phyloP scores from a whole-genome alignment of 2,888 invertebrate species.

The Ectemnius cavifrons region DNA sequence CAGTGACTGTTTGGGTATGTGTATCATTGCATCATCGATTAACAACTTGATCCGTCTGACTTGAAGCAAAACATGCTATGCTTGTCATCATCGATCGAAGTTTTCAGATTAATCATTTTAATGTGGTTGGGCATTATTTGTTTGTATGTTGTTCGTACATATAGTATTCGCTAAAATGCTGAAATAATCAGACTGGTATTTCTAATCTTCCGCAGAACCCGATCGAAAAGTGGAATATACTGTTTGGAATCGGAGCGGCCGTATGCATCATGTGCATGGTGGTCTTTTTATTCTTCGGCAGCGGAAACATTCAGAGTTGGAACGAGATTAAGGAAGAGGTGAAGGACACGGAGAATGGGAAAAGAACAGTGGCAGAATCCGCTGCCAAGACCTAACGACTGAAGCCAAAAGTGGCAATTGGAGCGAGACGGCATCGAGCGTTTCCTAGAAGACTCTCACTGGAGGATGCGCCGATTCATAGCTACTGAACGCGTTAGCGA shows the following conservation, averaged over 20 bases:
- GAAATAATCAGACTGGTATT: not conserved
- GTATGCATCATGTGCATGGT: constrained; percentile 72
- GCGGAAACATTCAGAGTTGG: constrained; percentile 75
- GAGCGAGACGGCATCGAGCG: too few species aligned
- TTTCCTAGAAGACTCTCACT: not conserved
- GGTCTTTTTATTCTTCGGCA: constrained; percentile 75
- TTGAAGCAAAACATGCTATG: not conserved
- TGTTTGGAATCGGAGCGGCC: constrained; percentile 75
- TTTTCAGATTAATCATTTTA: too few species aligned
- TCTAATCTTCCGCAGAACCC: constrained; percentile 68
- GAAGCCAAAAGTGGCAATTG: not conserved
- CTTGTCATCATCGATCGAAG: too few species aligned
- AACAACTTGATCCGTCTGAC: not conserved
- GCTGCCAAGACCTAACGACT: not conserved
- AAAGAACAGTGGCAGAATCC: not conserved
- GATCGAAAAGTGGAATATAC: constrained; percentile 74
- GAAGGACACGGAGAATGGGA: not conserved
- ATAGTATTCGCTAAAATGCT: not conserved
- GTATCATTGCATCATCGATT: not conserved
- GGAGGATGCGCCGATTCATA: not conserved
- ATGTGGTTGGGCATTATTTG: not conserved
- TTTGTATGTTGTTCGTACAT: not conserved
- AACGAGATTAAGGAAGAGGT: constrained; percentile 62
- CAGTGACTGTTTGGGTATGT: constrained; percentile 8
- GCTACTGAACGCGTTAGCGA: not conserved